A percentile compares a stretch with the other conserved stretches of the same genome.
Evolutionary conservation across 2,888 invertebrate species (phyloP).

Genomic region (Iphiclides podalirius): DNA sequence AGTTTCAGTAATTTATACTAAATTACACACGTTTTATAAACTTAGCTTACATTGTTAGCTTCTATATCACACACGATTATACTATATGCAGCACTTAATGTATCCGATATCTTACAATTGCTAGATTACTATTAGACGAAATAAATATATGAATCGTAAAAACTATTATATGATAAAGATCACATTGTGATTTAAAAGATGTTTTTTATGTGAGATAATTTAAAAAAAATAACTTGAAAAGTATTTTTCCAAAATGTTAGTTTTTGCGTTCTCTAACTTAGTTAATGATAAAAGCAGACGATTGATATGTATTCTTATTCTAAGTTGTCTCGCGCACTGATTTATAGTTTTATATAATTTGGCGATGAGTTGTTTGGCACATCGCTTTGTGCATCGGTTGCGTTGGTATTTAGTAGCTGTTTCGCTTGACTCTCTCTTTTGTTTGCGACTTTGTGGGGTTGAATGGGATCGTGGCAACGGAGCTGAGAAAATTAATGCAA

Average conservation of each 20-base stretch:
- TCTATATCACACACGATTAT: slow-evolving; percentile 29
- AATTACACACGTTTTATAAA: slow-evolving; percentile 18
- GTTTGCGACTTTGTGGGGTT: slow-evolving; percentile 37
- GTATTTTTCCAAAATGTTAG: slow-evolving; percentile 76
- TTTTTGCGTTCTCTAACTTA: slow-evolving; percentile 68
- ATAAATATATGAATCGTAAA: slow-evolving; percentile 48
- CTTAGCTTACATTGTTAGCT: slow-evolving; percentile 28
- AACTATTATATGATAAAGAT: slow-evolving; percentile 61
- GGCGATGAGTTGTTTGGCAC: slow-evolving; percentile 29
- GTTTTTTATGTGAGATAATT: slow-evolving; percentile 70
- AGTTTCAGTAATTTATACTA: slow-evolving; percentile 42
- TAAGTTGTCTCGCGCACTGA: slow-evolving; percentile 64
- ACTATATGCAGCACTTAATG: slow-evolving; percentile 40
- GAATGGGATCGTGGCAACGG: slow-evolving; percentile 49
- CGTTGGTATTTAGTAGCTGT: slow-evolving; percentile 39
- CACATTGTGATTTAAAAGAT: slow-evolving; percentile 77
- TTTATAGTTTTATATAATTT: slow-evolving; percentile 53
- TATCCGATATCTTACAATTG: slow-evolving; percentile 39
- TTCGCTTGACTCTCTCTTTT: slow-evolving; percentile 43
- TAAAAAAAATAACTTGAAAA: slow-evolving; percentile 68
- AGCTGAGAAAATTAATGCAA: slow-evolving; percentile 71
- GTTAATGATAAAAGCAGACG: slow-evolving; percentile 55
- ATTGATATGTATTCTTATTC: slow-evolving; percentile 55
- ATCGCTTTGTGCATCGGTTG: slow-evolving; percentile 27
- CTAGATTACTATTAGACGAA: slow-evolving; percentile 29